Base-by-base conservation (phyloP, 2,113 vertebrate genomes). In the Chionomys nivalis region DNA sequence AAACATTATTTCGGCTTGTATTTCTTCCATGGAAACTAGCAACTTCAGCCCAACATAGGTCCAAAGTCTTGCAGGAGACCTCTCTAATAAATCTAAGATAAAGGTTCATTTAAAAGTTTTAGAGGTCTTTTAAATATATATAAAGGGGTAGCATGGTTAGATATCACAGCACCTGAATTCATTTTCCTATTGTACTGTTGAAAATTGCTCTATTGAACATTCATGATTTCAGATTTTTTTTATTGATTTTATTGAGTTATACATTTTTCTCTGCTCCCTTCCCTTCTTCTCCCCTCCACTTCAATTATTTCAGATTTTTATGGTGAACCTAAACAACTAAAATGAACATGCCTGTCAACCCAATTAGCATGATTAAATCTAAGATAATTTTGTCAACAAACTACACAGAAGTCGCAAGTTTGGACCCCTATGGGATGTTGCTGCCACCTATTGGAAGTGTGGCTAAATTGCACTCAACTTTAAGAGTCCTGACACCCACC, bases 371-470 rank as follows among this genome's bases (percentile, higher is more conserved):
- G 19, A 65, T 94, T 63, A 68, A 55, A 94, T 4, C 47, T 36
- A 31, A 94, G 23, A 39, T 10, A 61, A 94, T 10, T 75, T 0
- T 14, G 28, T 61, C 31, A 94, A 68, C 33, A 93, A 90, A 33
- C 39, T 44, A 85, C 63, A 61, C 28, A 17, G 1, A 52, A 39
- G 4, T 42, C 42, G 7, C 44, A 16, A 7, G 42, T 58, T 81
- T 68, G 58, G 65, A 11, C 13, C 52, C 13, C 39, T 33, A 5
- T 66, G 49, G 33, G 21, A 17, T 21, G 72, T 17, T 93, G 94
- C 96, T 93, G 77, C 90, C 96, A 86, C 78, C 97, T 96, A 42
- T 36, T 93, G 94, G 87, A 82, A 76, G 3, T 28, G 33, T 44
- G 82, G 14, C 82, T 77, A 26, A 88, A 86, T 58, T 94, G 42